Evolutionary conservation across 2,888 invertebrate genomes (phyloP), one percentile per base, ranked within the genome.

Genomic region (Orthosia gracilis): DNA sequence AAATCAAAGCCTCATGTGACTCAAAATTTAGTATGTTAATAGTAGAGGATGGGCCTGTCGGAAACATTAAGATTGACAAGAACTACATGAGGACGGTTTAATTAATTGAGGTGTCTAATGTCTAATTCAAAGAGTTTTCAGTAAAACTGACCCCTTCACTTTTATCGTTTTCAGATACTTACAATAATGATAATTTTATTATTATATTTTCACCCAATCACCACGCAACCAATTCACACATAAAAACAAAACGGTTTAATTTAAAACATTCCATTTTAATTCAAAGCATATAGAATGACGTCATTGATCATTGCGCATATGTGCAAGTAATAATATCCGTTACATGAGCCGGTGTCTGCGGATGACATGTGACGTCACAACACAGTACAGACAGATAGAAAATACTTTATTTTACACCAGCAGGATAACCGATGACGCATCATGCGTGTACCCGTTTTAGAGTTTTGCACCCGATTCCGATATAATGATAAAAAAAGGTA

Each of bases 341-440:
- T 40, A 68, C 61, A 68, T 61, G 59, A 69, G 26, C 55, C 23
- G 13, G 15, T 17, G 57, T 1, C 81, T 82, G 82, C 49, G 52
- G 18, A 31, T 70, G 82, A 80, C 84, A 57, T 55, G 52, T 75
- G 76, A 80, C 84, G 82, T 83, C 83, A 80, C 18, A 15, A n/a
- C 13, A 50, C 31, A 21, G 49, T 21, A 40, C 5, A 45, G 9
- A 21, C 15, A 40, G 2, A 59, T 15, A 45, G 45, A 61, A 61
- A 9, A 11, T 9, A 1, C 61, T 45, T 21, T 45, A 15, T 45
- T 45, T 9, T 45, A 45, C 45, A 55, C 55, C 55, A 55, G 18
- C 5, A 17, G 40, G 61, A 47, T 52, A 63, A 57, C 15, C 57
- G 5, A 52, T 78, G 78, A 78, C 78, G 78, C 59, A 62, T 31